Conservation (phyloP, 2,797 vertebrate genomes). For the Perdix hodgsoniae region DNA sequence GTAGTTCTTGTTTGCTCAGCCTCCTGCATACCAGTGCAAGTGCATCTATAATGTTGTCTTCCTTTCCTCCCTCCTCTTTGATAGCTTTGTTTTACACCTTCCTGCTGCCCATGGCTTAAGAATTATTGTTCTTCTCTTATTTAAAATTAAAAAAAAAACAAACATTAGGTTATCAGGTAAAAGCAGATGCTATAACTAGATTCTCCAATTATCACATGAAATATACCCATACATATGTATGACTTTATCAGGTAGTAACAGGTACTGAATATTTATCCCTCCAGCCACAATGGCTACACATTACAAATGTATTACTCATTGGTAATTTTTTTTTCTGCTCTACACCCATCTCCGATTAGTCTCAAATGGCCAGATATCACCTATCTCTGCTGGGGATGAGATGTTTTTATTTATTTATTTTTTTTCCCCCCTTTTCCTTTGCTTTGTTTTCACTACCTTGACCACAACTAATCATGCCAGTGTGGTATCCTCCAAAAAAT, state of each 20-base stretch:
- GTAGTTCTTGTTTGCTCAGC: neutral
- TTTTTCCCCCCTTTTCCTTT: slow-evolving; percentile 9
- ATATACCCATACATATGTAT: slow-evolving; percentile 78
- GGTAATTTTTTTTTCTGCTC: slow-evolving; percentile 23
- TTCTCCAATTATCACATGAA: slow-evolving; percentile 79
- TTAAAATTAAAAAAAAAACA: slow-evolving; percentile 57
- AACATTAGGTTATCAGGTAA: slow-evolving; percentile 75
- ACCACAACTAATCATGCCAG: slow-evolving; percentile 7
- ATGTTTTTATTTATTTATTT: neutral
- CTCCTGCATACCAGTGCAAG: neutral
- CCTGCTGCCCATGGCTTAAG: neutral
- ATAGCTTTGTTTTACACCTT: slow-evolving; percentile 45
- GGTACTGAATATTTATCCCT: slow-evolving; percentile 80
- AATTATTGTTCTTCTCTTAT: slow-evolving; percentile 69
- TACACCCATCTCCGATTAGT: slow-evolving; percentile 38
- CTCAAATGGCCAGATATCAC: slow-evolving; percentile 59
- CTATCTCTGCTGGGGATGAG: slow-evolving; percentile 32
- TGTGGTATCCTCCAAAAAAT: neutral
- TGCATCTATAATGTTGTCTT: neutral
- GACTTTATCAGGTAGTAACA: slow-evolving; percentile 81
- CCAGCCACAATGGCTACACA: slow-evolving; percentile 68
- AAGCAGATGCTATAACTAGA: slow-evolving; percentile 80
- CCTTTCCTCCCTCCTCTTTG: neutral
- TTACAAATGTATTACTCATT: slow-evolving; percentile 77
- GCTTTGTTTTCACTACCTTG: neutral